Percentiles rank a stretch among this genome's conserved stretches.
phyloP scores from a whole-genome alignment of 2,888 invertebrate species.

The Limnephilus auricula region DNA sequence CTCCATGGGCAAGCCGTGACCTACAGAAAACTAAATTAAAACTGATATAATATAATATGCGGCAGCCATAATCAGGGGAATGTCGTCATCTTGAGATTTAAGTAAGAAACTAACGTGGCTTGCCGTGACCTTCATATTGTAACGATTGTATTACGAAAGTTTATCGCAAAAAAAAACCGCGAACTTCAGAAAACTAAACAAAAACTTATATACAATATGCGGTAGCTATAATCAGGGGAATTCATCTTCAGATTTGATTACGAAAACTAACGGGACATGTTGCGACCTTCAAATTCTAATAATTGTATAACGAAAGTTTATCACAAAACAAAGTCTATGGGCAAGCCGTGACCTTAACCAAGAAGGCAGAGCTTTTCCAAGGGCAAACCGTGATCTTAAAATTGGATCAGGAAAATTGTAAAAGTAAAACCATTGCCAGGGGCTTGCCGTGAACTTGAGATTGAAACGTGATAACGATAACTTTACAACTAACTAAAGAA shows the following conservation, averaged over 20 bases:
- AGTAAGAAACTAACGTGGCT: background rate
- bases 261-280: background rate
- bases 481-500: background rate
- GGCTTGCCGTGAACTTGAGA: background rate
- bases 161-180: background rate
- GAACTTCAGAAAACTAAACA: background rate
- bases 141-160: background rate
- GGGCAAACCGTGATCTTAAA: background rate
- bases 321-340: too few relatives aligned
- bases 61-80: background rate
- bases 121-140: background rate
- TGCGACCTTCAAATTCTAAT: background rate
- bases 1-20: background rate
- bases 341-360: background rate
- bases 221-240: background rate
- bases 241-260: background rate
- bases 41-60: background rate
- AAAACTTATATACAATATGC: background rate
- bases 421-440: background rate
- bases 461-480: background rate
- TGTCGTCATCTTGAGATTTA: background rate
- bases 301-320: too few relatives aligned
- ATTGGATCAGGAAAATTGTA: background rate
- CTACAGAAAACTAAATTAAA: background rate
- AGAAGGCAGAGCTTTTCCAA: background rate